Percentiles rank a stretch among this genome's conserved stretches.
phyloP scores from a whole-genome alignment of 2,113 vertebrate species.

The Zingel zingel region DNA sequence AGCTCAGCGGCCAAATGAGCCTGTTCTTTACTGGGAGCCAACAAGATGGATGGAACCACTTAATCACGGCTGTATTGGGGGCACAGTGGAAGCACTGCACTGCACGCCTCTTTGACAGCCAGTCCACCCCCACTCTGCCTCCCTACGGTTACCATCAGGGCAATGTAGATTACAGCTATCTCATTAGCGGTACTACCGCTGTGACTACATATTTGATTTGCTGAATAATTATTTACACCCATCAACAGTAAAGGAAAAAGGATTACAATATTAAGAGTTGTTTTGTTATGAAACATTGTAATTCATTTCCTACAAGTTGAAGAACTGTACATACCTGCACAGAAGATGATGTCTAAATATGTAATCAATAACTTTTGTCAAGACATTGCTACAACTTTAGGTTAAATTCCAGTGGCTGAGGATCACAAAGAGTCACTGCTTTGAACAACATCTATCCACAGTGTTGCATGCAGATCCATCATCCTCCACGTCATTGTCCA shows the following conservation, averaged over 20 bases:
- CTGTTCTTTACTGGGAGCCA: slow-evolving; percentile 68
- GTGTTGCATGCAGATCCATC: too few species aligned
- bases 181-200: slow-evolving; percentile 53
- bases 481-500: too few species aligned
- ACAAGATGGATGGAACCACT: slow-evolving; percentile 75
- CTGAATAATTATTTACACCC: slow-evolving; percentile 47
- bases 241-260: slow-evolving; percentile 14
- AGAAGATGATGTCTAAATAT: background rate
- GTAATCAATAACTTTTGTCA: background rate
- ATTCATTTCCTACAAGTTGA: background rate
- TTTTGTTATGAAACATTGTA: background rate
- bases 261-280: background rate
- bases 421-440: too few species aligned
- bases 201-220: slow-evolving; percentile 38
- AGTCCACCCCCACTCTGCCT: slow-evolving; percentile 48
- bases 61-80: slow-evolving; percentile 62
- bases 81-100: slow-evolving; percentile 52
- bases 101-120: slow-evolving; percentile 68
- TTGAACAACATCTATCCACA: too few species aligned
- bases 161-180: slow-evolving; percentile 48
- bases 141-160: slow-evolving; percentile 66
- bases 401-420: too few species aligned
- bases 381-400: too few species aligned
- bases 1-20: slow-evolving; percentile 62
- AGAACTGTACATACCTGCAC: background rate